Evolutionary conservation across 2,888 invertebrate genomes (phyloP).

Genomic region (Tiliacea citrago): DNA sequence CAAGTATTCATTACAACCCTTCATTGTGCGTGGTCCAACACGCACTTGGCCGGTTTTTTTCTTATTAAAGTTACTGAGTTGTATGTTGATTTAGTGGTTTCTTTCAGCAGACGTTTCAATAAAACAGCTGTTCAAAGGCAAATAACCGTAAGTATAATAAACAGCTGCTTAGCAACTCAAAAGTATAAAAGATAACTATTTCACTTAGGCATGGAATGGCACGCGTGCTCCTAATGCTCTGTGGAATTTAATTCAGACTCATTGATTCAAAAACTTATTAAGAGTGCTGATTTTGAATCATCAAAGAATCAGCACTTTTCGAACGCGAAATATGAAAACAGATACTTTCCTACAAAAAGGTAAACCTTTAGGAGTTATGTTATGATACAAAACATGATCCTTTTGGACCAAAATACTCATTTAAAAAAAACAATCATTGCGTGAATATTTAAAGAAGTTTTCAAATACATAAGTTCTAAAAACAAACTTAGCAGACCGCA

Average conservation of each 20-base stretch:
- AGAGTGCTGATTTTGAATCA: too few relatives aligned
- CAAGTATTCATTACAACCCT: too few relatives aligned
- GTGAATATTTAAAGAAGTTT: not conserved
- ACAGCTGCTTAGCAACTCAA: not conserved
- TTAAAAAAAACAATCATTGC: not conserved
- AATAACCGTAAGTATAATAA: not conserved
- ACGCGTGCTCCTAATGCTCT: too few relatives aligned
- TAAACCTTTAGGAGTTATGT: too few relatives aligned
- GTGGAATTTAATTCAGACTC: not conserved
- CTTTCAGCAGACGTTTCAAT: not conserved
- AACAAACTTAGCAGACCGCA: not conserved
- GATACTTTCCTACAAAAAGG: too few relatives aligned
- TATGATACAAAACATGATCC: not conserved
- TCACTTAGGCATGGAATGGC: not conserved
- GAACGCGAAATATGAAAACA: too few relatives aligned
- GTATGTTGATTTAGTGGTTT: not conserved
- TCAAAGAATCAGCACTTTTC: too few relatives aligned
- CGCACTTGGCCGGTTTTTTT: too few relatives aligned
- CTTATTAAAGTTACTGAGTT: not conserved
- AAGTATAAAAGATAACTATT: not conserved
- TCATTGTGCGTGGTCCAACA: too few relatives aligned
- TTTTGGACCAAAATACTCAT: not conserved
- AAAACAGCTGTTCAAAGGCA: not conserved
- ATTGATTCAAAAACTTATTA: not conserved
- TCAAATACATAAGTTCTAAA: not conserved